Percentiles rank a stretch among this genome's conserved stretches.
Evolutionary conservation across 2,113 vertebrate genomes (phyloP).

Genomic region (Rhinichthys klamathensis): DNA sequence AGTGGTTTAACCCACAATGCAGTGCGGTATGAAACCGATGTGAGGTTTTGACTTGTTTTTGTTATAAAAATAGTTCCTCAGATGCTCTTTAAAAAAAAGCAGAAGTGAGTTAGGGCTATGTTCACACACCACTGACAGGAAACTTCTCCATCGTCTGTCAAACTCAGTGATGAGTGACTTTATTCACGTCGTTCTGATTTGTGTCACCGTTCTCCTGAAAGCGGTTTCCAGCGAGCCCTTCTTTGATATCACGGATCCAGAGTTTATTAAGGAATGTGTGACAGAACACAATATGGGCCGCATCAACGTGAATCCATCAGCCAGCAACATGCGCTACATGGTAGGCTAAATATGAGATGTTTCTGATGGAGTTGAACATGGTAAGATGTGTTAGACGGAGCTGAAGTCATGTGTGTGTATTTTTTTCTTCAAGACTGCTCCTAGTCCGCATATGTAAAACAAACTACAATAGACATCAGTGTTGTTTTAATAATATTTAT

Average conservation of each 20-base stretch:
- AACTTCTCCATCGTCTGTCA: not conserved
- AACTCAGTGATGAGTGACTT: not conserved
- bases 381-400: too few relatives aligned
- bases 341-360: constrained; percentile 57
- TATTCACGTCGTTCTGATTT: not conserved
- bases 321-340: constrained; percentile 70
- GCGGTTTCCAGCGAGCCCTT: not conserved
- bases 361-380: too few relatives aligned
- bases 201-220: not conserved
- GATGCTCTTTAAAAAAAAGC: too few relatives aligned
- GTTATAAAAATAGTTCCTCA: too few relatives aligned
- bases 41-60: too few relatives aligned
- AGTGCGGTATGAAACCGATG: not conserved
- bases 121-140: not conserved
- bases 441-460: too few relatives aligned
- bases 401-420: too few relatives aligned
- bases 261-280: constrained; percentile 63
- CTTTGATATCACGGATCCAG: constrained; percentile 57
- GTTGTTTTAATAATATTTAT: too few relatives aligned
- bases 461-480: too few relatives aligned
- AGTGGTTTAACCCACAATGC: not conserved
- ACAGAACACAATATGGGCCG: constrained; percentile 62
- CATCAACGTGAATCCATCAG: constrained; percentile 49
- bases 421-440: too few relatives aligned
- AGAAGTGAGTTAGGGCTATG: not conserved